These are phyloP conservation scores for Cotesia chilonis DNA, from an alignment of 1,140 invertebrate species.

Conservation along the genomic window DNA sequence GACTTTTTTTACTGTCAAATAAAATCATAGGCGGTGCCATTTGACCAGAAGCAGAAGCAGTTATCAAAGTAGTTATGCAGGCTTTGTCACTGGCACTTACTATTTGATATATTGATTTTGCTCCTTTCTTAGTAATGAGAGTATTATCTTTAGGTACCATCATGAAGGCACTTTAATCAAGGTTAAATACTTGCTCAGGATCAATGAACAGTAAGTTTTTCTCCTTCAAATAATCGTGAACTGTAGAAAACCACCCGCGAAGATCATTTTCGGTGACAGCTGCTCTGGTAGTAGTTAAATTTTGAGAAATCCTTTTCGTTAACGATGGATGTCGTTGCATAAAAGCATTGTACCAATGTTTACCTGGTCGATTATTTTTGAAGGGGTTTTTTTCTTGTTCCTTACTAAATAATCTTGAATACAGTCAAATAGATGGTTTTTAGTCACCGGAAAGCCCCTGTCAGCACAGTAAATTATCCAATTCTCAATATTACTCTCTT, in stretches of 20 bases:
- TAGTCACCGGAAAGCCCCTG: conserved; percentile 50
- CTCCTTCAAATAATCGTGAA: conserved; percentile 36
- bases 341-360: conserved; percentile 50
- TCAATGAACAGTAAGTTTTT: conserved; percentile 42
- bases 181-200: conserved; percentile 49
- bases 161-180: conserved; percentile 54
- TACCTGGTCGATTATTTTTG: conserved; percentile 45
- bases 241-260: not conserved
- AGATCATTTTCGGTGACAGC: conserved; percentile 42
- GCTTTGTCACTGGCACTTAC: conserved; percentile 47
- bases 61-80: conserved; percentile 48
- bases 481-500: conserved; percentile 38
- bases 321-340: conserved; percentile 44
- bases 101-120: conserved; percentile 52
- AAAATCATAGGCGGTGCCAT: conserved; percentile 48
- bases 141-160: conserved; percentile 50
- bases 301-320: conserved; percentile 46
- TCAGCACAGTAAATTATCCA: conserved; percentile 36
- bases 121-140: conserved; percentile 49
- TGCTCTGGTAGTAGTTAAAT: conserved; percentile 43
- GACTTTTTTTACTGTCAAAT: conserved; percentile 43
- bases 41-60: conserved; percentile 48
- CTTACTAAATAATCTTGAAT: conserved; percentile 50
- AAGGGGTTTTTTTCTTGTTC: conserved; percentile 47
- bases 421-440: conserved; percentile 50